Evolutionary conservation across 1,140 invertebrate species (phyloP), one percentile per base, ranked within the genome.

Genomic region (Drosophila lini): DNA sequence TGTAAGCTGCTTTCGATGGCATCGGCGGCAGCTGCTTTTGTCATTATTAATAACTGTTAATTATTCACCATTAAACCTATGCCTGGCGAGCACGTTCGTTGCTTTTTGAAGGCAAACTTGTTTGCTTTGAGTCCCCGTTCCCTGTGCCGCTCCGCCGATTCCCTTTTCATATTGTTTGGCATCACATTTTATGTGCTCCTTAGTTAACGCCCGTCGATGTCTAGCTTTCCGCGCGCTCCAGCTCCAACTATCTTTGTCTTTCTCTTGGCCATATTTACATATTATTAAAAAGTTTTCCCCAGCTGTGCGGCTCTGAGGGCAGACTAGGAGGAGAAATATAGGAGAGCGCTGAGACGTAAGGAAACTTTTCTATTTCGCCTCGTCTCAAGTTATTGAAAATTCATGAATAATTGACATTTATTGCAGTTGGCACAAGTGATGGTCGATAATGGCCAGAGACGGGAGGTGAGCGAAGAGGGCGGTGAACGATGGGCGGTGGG

Each of bases 31-130:
- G 86, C 86, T 90, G 86, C 77, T 83, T 86, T 90, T 90, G 86
- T 90, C 86, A 86, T 90, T 90, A 90, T 90, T 90, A 90, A 90
- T 90, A 90, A 86, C 86, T 90, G 86, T 90, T 90, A 90, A 90
- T 90, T 90, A 90, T 90, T 90, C 86, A 90, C 82, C 82, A 90
- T 86, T 82, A 90, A 80, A 82, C 71, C 82, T 78, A 74, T 85
- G 78, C 69, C 69, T 44, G 53, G 36, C 68, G 55, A 77, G 77
- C 80, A 80, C 76, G 76, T 80, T 61, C 55, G 38, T 28, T 38
- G 62, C 41, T 32, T 60, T 45, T 41, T 45, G 56, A 56, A 41
- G 48, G 48, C 57, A 53, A 69, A 68, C 70, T 73, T 53, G 58
- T 48, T 40, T 42, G 15, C 42, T 36, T 41, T 47, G 13, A 19